These are phyloP conservation scores for Rhombomys opimus DNA, from an alignment of 2,113 vertebrate genomes.

Conservation along the genomic window DNA sequence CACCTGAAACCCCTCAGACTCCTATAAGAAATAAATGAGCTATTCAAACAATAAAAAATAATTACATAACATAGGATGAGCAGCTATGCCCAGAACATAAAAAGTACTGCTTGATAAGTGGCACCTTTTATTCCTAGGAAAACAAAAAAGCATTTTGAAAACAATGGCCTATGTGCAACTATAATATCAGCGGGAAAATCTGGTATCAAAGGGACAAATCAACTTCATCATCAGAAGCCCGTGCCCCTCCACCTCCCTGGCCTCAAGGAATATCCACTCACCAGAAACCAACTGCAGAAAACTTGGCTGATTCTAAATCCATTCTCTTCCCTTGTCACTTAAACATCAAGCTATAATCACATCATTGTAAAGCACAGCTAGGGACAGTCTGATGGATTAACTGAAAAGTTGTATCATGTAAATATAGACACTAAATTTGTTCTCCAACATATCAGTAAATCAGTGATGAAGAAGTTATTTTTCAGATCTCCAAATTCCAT, in stretches of 20 bases:
- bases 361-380: slow-evolving; percentile 5
- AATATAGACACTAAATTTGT: slow-evolving; percentile 68
- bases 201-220: background rate
- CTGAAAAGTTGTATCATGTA: slow-evolving; percentile 64
- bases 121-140: background rate
- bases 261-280: background rate
- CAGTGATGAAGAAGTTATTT: slow-evolving; percentile 72
- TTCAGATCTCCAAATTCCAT: slow-evolving; percentile 76
- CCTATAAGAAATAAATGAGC: background rate
- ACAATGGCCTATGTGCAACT: background rate
- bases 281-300: background rate
- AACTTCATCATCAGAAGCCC: background rate
- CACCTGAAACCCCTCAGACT: background rate
- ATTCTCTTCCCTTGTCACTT: background rate
- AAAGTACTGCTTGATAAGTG: background rate
- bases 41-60: background rate
- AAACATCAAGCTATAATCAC: slow-evolving; percentile 15
- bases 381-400: slow-evolving; percentile 56
- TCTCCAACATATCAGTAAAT: slow-evolving; percentile 68
- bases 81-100: background rate
- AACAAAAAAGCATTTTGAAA: slow-evolving; percentile 14
- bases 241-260: background rate
- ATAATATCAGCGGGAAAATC: background rate
- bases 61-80: background rate
- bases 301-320: background rate